Base-by-base conservation (phyloP, 2,113 vertebrate genomes). In the Azemiops feae region DNA sequence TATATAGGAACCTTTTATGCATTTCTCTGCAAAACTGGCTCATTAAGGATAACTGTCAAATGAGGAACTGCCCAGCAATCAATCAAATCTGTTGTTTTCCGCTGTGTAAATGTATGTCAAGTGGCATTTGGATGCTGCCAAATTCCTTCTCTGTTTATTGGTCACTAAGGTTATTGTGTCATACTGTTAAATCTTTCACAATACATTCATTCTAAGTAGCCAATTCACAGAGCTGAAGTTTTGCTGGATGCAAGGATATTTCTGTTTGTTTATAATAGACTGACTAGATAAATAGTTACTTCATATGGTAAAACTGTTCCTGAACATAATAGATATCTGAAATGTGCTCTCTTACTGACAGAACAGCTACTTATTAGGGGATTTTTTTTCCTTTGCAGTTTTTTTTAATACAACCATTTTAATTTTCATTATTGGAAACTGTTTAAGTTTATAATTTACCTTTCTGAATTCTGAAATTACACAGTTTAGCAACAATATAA, bases 61-160 rank as follows among this genome's bases (percentile, higher is more conserved):
- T 3, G 94, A 64, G n/a, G 60, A 91, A 89, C 90, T 81, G 27
- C 85, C 55, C 90, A 94, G 16, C 52, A 95, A 90, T 85, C 23
- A 81, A 74, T 74, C 94, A 14, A 23, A 58, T 87, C 53, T 69
- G 52, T 91, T 92, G 89, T 91, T 95, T 96, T 89, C 34, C 91
- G 47, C 57, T 45, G 22, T 39, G 91, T 53, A 89, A 90, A 88
- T 90, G 47, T 55, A 64, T 93, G 58, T 91, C 93, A 93, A 91
- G 89, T 20, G 93, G 60, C 23, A 81, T 81, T 9, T 91, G 89
- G 89, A 39, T 88, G 95, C 88, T 95, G 88, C 45, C 93, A 94
- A 93, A 87, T 74, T 55, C 89, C 92, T 88, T 87, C 92, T 69
- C 23, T 89, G 50, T 92, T 96, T 92, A 92, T 52, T 57, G 45